phyloP scores from a whole-genome alignment of 2,113 vertebrate genomes.

The Megaleporinus macrocephalus region DNA sequence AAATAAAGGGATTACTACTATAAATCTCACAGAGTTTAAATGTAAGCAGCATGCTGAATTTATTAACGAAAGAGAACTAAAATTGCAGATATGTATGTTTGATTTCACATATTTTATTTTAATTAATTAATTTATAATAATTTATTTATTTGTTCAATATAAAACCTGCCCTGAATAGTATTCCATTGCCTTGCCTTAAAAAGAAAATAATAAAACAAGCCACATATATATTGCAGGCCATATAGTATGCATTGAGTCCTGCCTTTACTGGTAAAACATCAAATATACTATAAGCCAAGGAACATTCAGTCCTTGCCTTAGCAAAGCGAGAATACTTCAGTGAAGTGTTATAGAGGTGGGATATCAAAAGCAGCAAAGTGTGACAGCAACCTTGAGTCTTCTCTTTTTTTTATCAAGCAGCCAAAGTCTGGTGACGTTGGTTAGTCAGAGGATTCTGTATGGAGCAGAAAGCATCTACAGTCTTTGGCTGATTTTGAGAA shows the following conservation, averaged over 20 bases:
- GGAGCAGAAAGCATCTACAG: not conserved
- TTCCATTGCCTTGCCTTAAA: too few species aligned
- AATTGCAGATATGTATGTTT: too few species aligned
- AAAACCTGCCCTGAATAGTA: too few species aligned
- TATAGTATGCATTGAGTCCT: not conserved
- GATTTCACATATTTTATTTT: too few species aligned
- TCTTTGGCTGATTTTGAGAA: not conserved
- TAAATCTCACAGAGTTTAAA: too few species aligned
- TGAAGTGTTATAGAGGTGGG: not conserved
- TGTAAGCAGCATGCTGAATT: too few species aligned
- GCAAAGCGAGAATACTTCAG: not conserved
- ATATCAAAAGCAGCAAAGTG: not conserved
- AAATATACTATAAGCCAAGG: not conserved
- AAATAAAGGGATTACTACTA: too few species aligned
- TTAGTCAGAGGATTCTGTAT: not conserved
- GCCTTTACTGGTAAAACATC: not conserved
- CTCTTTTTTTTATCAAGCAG: not conserved
- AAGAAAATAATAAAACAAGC: not conserved
- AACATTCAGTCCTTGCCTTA: not conserved
- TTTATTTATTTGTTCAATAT: too few species aligned
- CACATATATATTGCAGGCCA: not conserved
- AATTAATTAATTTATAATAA: too few species aligned
- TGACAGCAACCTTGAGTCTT: not conserved
- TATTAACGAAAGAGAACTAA: too few species aligned
- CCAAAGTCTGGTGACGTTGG: not conserved